Base-by-base conservation (phyloP, 2,797 vertebrate genomes). In the Falco cherrug region DNA sequence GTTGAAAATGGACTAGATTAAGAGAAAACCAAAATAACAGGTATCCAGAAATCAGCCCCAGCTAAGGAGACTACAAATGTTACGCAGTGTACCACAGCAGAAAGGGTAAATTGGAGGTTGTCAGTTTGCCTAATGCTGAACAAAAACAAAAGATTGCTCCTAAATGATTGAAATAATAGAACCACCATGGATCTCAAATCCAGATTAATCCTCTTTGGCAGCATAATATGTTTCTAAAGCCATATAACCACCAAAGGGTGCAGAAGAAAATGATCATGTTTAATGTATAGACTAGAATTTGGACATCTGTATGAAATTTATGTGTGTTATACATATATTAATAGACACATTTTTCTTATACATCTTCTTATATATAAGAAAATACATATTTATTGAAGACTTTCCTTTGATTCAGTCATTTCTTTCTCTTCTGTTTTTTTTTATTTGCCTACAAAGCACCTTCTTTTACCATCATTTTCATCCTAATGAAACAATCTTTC, bases 171-270 rank as follows among this genome's bases (percentile, higher is more conserved):
- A 77, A 89, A 85, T 92, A 94, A 94, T 75, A 64, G 60, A 57
- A 54, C 56, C 53, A 61, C 79, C n/a, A 7, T 47, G 64, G 84
- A 87, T 92, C 70, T 93, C 70, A 95, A 95, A 95, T 84, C 90
- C 86, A 71, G 13, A 76, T 96, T 97, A 97, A 96, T 95, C 71
- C 64, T 93, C 86, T 92, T 93, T 83, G 88, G 70, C 81, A 93
- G n/a, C 29, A 54, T 54, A 89, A 70, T 89, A 33, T n/a, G 33
- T 92, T 87, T 87, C 71, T 90, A 89, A 92, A 93, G 35, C 45
- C 61, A 22, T 51, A 76, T 60, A 89, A 89, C 87, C 33, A 89
- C 87, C 33, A 92, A 95, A 83, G 45, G 25, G 17, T 71, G 37
- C 68, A 31, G 57, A 95, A 92, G 37, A 93, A 96, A 94, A 92